Evolutionary conservation across 2,113 vertebrate genomes (phyloP).

Genomic region (Pseudorhombus dupliciocellatus): DNA sequence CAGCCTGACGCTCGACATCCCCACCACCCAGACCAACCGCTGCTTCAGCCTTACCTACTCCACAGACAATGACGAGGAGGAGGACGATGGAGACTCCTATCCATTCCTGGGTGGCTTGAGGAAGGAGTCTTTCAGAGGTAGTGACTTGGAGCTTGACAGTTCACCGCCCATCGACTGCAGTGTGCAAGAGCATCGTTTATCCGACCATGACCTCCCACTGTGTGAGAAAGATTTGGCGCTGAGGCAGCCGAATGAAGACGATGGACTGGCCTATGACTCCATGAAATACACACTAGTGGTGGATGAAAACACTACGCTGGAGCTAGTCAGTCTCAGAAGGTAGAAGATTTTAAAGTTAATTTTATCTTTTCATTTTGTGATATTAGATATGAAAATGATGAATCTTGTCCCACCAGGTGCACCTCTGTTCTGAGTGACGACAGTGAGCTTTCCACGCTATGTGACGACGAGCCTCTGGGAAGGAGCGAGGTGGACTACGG

Average conservation of each 20-base stretch:
- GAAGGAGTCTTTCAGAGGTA: conserved; percentile 75
- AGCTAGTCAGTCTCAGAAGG: conserved; percentile 94
- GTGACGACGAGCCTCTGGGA: conserved; percentile 84
- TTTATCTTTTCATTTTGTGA: not conserved
- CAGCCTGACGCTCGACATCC: conserved; percentile 80
- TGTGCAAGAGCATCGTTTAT: conserved; percentile 61
- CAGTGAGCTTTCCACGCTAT: conserved; percentile 87
- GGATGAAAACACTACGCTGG: conserved; percentile 95
- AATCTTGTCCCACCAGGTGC: conserved; percentile 73
- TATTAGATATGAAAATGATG: not conserved
- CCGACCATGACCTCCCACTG: conserved; percentile 66
- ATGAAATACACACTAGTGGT: conserved; percentile 98
- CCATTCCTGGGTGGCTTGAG: conserved; percentile 73
- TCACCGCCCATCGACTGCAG: conserved; percentile 77
- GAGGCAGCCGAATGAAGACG: conserved; percentile 77
- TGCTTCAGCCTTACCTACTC: conserved; percentile 86
- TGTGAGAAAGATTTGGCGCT: conserved; percentile 64
- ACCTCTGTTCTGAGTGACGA: conserved; percentile 90
- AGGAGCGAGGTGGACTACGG: conserved; percentile 71
- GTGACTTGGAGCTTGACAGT: conserved; percentile 76
- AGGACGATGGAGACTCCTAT: conserved; percentile 67
- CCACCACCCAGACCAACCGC: conserved; percentile 87
- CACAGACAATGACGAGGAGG: conserved; percentile 85
- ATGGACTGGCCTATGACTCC: conserved; percentile 92
- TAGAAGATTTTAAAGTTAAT: conserved; percentile 11